phyloP scores from a whole-genome alignment of 2,797 vertebrate species.

The Lacerta bilineata region DNA sequence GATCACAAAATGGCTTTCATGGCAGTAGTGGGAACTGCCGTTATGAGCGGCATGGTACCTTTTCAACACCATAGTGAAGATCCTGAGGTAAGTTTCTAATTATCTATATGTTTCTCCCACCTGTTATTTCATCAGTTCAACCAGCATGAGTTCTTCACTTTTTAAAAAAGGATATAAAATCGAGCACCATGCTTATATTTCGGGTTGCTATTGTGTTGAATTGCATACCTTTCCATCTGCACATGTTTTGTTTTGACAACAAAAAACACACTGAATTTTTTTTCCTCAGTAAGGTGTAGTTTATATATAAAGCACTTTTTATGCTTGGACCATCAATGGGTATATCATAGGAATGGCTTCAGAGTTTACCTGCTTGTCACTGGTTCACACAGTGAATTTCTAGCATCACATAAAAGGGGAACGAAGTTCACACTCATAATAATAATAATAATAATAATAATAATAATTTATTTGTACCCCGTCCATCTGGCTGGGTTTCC shows the following conservation, averaged over 20 bases:
- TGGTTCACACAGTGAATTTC: background rate
- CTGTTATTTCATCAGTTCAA: conserved; percentile 52
- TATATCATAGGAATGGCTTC: background rate
- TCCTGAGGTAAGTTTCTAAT: conserved; percentile 87
- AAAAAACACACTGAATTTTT: conserved; percentile 55
- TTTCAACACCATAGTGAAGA: conserved; percentile 88
- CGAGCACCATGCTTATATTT: background rate
- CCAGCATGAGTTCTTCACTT: background rate
- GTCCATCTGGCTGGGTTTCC: no score
- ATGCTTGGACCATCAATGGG: background rate
- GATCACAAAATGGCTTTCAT: conserved; percentile 92
- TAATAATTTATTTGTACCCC: no score
- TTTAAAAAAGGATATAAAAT: conserved; percentile 15
- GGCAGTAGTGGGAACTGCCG: conserved; percentile 88
- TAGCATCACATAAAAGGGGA: background rate
- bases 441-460: no score
- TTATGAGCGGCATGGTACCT: conserved; percentile 87
- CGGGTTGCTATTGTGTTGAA: conserved; percentile 27
- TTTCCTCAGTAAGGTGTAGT: no score
- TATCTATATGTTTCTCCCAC: background rate
- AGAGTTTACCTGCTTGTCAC: background rate
- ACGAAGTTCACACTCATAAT: no score
- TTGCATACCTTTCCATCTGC: conserved; percentile 51
- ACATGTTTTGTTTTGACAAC: conserved; percentile 58
- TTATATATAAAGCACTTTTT: background rate